Evolutionary conservation across 2,888 invertebrate species (phyloP).

Genomic region (Clunio marinus): DNA sequence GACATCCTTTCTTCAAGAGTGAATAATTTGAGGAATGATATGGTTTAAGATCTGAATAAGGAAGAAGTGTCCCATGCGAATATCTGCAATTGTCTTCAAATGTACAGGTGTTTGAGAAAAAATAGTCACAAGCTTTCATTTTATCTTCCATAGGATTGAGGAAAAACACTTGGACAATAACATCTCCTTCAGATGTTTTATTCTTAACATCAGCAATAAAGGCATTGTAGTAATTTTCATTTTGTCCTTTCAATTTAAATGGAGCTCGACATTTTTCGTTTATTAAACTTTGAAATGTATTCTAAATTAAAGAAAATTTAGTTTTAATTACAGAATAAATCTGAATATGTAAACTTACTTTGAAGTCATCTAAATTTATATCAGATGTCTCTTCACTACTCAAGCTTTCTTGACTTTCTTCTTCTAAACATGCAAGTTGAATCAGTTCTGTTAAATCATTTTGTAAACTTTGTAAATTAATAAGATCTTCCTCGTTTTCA

Average conservation of each 20-base stretch:
- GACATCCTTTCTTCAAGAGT: not conserved
- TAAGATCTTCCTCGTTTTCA: not conserved
- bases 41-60: not conserved
- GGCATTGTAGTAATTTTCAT: not conserved
- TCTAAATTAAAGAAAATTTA: no score
- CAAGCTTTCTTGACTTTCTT: no score
- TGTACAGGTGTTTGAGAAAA: not conserved
- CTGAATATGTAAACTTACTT: no score
- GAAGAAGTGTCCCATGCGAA: not conserved
- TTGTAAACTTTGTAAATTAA: not conserved
- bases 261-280: constrained; percentile 14
- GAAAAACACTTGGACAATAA: not conserved
- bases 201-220: not conserved
- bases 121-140: not conserved
- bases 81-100: not conserved
- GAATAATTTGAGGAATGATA: not conserved
- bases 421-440: not conserved
- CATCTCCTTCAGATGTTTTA: not conserved
- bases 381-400: no score
- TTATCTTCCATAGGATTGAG: not conserved
- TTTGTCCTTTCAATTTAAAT: not conserved
- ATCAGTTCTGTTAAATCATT: not conserved
- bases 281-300: not conserved
- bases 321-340: no score
- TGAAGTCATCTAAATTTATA: no score